These are phyloP conservation scores for Lepas anatifera DNA, from an alignment of 2,888 invertebrate genomes.

Conservation along the genomic window DNA sequence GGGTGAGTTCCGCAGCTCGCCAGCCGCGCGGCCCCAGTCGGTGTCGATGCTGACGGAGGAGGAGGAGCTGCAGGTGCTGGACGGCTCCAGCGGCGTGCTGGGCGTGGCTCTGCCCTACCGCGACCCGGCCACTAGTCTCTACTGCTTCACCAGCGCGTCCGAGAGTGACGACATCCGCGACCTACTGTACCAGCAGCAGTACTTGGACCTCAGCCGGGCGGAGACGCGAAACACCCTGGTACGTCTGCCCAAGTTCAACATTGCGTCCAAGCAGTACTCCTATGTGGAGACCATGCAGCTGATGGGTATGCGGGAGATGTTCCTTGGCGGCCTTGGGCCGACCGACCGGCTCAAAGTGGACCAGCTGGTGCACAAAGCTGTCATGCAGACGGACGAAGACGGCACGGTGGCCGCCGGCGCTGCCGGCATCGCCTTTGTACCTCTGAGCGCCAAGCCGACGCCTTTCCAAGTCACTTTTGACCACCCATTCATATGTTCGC, in stretches of 20 bases:
- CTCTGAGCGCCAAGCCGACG: background rate
- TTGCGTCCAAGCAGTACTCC: background rate
- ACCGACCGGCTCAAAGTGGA: background rate
- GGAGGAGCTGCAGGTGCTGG: background rate
- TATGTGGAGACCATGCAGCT: background rate
- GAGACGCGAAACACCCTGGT: background rate
- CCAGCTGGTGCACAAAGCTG: background rate
- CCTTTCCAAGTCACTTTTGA: background rate
- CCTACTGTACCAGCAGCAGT: background rate
- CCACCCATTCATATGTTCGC: background rate
- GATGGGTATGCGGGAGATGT: background rate
- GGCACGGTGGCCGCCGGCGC: constrained; percentile 1
- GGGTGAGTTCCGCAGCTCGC: background rate
- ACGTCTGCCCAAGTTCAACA: background rate
- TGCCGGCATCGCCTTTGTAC: background rate
- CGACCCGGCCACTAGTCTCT: background rate
- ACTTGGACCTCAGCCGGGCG: background rate
- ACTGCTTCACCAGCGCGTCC: background rate
- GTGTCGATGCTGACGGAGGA: background rate
- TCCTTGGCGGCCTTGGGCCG: background rate
- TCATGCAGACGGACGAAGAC: background rate
- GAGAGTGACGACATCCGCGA: background rate
- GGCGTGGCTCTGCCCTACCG: background rate
- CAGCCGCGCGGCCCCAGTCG: too few relatives aligned
- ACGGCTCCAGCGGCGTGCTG: background rate